Evolutionary conservation across 2,888 invertebrate species (phyloP), one percentile per base, ranked within the genome.

Genomic region (Rhabditoides inermis): DNA sequence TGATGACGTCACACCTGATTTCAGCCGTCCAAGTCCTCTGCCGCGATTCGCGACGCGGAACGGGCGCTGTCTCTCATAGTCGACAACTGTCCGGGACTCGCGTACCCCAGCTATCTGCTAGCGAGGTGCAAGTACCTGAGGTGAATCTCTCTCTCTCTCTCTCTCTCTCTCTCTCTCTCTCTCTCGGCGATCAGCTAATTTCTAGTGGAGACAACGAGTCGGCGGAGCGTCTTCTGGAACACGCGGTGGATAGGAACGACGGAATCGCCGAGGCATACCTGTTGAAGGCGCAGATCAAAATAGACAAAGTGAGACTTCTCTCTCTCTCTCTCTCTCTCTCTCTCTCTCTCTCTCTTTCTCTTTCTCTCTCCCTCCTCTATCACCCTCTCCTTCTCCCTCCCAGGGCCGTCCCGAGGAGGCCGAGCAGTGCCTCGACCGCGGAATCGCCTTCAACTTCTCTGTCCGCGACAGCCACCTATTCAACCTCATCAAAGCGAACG

Each of bases 401-500:
- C 6, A 32, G 32, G 15, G 15, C 6, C 15, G 15, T 32, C 32
- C 15, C 32, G 32, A n/a, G n/a, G n/a, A n/a, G n/a, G n/a, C n/a
- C n/a, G n/a, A n/a, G n/a, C n/a, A n/a, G n/a, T n/a, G n/a, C n/a
- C n/a, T n/a, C n/a, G n/a, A n/a, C n/a, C n/a, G n/a, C 87, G 61
- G 90, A 88, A 52, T 80, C 94, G 15, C 90, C 73, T 87, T 88
- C 73, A 88, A 92, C 78, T 92, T 95, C 76, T 86, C 88, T 78
- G 86, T 94, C 0, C 81, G 91, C 61, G 90, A 92, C 56, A 86
- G 88, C 78, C 88, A 91, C 0, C 81, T 90, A 76, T 95, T 89
- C 76, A 88, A 91, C 79, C 83, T 90, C 58, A 83, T 91, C 1
- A 84, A 85, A 63, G 91, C 90, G 0, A 82, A 88, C 26, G 85